phyloP scores from a whole-genome alignment of 2,113 vertebrate genomes.

The Herpetotheres cachinnans region DNA sequence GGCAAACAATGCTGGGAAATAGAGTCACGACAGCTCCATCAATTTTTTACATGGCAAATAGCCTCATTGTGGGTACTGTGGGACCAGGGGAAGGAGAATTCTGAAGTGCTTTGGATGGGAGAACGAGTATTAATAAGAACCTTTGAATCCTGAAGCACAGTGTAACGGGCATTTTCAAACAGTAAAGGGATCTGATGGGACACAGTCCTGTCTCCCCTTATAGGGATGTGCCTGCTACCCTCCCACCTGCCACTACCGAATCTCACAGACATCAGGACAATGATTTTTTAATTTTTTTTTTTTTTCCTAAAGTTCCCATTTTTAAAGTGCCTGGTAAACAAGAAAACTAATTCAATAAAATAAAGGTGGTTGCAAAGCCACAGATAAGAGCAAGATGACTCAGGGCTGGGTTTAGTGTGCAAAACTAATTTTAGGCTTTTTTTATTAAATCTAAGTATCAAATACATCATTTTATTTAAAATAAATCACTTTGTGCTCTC shows the following conservation, averaged over 20 bases:
- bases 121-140: background rate
- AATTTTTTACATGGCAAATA: background rate
- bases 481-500: background rate
- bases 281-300: background rate
- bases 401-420: background rate
- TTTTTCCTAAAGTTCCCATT: background rate
- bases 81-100: background rate
- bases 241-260: background rate
- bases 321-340: background rate
- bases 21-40: rapidly evolving
- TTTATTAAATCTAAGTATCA: background rate
- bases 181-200: background rate
- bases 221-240: background rate
- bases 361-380: background rate
- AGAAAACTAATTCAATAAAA: background rate
- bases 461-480: background rate
- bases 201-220: background rate
- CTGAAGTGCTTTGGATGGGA: background rate
- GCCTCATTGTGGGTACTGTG: background rate
- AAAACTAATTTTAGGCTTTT: background rate
- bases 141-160: rapidly evolving
- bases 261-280: background rate
- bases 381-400: background rate
- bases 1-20: background rate
- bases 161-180: background rate